These are phyloP conservation scores for Diuraphis noxia DNA, from an alignment of 1,140 invertebrate species.

Conservation along the genomic window DNA sequence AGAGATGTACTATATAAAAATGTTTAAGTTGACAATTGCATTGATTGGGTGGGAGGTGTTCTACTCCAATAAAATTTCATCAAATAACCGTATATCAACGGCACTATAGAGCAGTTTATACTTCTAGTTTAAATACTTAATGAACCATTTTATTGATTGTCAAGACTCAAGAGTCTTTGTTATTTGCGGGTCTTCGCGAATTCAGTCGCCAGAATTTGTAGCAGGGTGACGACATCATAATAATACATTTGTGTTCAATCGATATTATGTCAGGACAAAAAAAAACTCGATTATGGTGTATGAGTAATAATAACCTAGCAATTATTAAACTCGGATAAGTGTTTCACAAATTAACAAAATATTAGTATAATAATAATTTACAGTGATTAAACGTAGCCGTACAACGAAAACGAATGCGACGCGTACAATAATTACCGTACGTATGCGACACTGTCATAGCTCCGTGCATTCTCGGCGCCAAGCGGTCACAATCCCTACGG, in stretches of 20 bases:
- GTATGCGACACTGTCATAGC: background rate
- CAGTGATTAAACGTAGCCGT: background rate
- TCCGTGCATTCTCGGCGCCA: slow-evolving; percentile 1
- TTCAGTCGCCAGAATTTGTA: background rate
- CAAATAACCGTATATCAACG: background rate
- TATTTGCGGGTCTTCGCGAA: background rate
- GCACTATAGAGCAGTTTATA: background rate
- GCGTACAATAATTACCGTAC: slow-evolving; percentile 38
- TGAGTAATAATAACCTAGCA: background rate
- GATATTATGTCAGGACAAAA: background rate
- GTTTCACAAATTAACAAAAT: background rate
- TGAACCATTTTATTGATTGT: background rate
- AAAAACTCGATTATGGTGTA: background rate
- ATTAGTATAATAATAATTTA: too few relatives aligned
- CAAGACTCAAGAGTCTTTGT: background rate
- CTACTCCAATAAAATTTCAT: background rate
- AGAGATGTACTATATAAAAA: background rate
- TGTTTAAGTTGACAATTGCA: background rate
- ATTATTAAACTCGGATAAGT: background rate
- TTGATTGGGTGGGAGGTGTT: background rate
- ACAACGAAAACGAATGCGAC: background rate
- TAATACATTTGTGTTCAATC: background rate
- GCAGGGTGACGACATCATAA: background rate
- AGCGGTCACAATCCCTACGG: slow-evolving; percentile 15
- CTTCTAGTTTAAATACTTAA: background rate